Evolutionary conservation across 2,797 vertebrate genomes (phyloP).

Genomic region (Ciconia nigra): DNA sequence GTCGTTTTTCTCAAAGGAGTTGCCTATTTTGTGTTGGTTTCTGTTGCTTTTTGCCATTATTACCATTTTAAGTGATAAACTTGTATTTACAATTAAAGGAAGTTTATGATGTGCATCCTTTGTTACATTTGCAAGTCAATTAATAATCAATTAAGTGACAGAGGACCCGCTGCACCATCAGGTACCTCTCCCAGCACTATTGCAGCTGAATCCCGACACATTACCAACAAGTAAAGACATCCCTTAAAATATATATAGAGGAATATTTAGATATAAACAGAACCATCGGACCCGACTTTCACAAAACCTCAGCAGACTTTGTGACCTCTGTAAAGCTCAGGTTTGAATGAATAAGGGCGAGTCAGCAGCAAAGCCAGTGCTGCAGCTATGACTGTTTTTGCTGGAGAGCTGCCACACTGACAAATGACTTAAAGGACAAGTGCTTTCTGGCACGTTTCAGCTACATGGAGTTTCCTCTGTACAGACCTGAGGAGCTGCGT

Average conservation of each 20-base stretch:
- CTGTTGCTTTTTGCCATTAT: not conserved
- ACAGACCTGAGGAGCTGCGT: rapidly evolving
- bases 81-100: not conserved
- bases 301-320: not conserved
- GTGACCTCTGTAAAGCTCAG: not conserved
- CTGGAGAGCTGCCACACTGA: not conserved
- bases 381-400: not conserved
- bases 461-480: not conserved
- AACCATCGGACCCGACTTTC: not conserved
- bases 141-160: not conserved
- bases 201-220: not conserved
- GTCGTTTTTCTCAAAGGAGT: not conserved
- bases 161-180: not conserved
- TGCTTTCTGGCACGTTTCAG: not conserved
- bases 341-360: not conserved
- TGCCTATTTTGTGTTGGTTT: not conserved
- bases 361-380: not conserved
- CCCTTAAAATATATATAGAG: not conserved
- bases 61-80: not conserved
- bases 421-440: not conserved
- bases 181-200: not conserved
- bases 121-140: not conserved
- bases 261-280: not conserved
- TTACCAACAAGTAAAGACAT: not conserved
- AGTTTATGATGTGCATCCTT: not conserved